Evolutionary conservation across 2,797 vertebrate species (phyloP), one percentile per base, ranked within the genome.

Genomic region (Propithecus perrieri): DNA sequence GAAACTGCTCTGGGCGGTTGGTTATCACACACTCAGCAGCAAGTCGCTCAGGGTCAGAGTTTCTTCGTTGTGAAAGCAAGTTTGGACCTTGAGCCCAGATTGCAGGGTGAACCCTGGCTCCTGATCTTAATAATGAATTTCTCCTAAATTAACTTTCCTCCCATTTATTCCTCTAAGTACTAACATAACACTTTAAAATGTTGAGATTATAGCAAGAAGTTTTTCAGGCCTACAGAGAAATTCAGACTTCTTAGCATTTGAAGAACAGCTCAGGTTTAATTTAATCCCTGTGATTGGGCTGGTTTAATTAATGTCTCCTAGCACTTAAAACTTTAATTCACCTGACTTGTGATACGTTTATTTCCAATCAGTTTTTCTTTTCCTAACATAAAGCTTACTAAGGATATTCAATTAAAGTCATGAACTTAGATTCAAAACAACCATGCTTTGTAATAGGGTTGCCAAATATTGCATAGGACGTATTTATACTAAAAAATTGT

Each of bases 31-130:
- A 11, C 15, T 59, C 5, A 4, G 76, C 41, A 46, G n/a, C 38
- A 55, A 55, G 78, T 84, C 65, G 17, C 7, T 48, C 55, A 3
- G 33, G 63, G 53, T 83, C 69, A 93, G 88, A 0, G 0, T 87
- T 75, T 92, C 76, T 90, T 83, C 35, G 33, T 57, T 63, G 50
- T 81, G 90, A 95, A 88, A 92, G 85, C 33, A 18, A 30, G 33
- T 75, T 61, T 97, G 92, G 93, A 96, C 96, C 89, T 96, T 97
- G 96, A 76, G 46, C 91, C 88, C 65, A 80, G n/a, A 94, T 98
- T 91, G 59, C 38, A 79, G 33, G 26, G 38, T 93, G 94, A 95
- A 95, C 96, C 83, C 89, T 97, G 88, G 83, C 92, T 80, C 41
- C 59, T 35, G 43, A 35, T 46, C 71, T 87, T 61, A 76, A 55